Conservation (phyloP, 2,797 vertebrate species). For the Muscicapa striata region DNA sequence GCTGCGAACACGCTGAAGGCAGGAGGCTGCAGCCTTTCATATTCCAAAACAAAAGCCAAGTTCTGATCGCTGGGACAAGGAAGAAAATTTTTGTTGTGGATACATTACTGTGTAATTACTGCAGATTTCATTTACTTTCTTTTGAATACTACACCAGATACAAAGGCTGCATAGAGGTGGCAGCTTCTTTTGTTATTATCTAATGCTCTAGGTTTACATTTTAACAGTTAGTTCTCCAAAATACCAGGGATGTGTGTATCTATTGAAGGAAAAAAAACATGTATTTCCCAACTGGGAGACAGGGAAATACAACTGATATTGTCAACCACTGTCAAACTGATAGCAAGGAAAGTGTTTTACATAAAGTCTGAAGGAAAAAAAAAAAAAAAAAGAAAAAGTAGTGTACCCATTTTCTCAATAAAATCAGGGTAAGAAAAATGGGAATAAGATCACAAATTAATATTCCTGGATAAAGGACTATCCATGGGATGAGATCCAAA, state of each 20-base stretch:
- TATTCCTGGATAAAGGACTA: neutral
- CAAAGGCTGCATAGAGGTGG: neutral
- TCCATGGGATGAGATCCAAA: constrained; percentile 11
- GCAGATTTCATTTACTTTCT: constrained; percentile 4
- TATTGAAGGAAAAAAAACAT: neutral
- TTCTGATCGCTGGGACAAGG: neutral
- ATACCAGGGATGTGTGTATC: neutral
- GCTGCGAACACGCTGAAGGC: neutral
- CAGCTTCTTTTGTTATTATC: neutral
- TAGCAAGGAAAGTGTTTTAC: neutral
- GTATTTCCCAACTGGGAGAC: neutral
- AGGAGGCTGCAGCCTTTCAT: constrained; percentile 22
- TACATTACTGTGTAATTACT: constrained; percentile 19
- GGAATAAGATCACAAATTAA: neutral
- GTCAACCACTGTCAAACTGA: neutral
- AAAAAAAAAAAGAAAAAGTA: neutral
- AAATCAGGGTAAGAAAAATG: neutral
- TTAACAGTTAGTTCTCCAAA: neutral
- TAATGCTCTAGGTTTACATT: neutral
- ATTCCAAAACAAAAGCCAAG: constrained; percentile 15
- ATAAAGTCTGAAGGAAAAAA: neutral
- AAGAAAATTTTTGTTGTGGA: constrained; percentile 45
- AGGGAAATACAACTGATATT: neutral
- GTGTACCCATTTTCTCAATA: neutral
- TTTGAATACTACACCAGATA: neutral